phyloP scores from a whole-genome alignment of 2,797 vertebrate species.

The Alosa sapidissima region DNA sequence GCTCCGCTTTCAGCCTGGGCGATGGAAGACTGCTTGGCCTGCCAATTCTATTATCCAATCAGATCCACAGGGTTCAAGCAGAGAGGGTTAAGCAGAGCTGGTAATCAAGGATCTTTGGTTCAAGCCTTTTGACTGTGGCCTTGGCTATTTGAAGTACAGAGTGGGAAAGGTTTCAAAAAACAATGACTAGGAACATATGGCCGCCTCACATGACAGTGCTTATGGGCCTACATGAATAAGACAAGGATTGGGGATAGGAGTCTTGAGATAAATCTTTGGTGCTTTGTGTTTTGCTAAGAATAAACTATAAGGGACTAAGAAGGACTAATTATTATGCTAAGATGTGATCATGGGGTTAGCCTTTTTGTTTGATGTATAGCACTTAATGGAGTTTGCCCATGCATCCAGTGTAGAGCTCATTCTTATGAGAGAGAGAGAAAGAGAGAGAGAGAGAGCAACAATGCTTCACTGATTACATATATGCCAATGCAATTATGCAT shows the following conservation, averaged over 20 bases:
- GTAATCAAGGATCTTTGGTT: no score
- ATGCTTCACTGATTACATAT: slow-evolving; percentile 16
- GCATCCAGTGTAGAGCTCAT: not conserved
- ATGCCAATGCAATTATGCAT: slow-evolving; percentile 6
- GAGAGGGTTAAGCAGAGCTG: no score
- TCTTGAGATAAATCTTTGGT: not conserved
- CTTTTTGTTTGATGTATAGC: not conserved
- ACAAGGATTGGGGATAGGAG: not conserved
- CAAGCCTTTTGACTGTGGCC: not conserved
- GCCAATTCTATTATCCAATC: not conserved
- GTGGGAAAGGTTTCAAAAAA: not conserved
- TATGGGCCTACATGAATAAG: not conserved
- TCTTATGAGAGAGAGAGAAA: not conserved
- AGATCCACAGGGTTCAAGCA: not conserved
- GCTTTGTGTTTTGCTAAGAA: not conserved
- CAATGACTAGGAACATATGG: not conserved
- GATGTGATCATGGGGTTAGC: not conserved
- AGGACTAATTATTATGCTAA: not conserved
- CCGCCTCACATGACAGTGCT: not conserved
- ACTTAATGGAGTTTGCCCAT: not conserved
- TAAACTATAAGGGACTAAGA: not conserved
- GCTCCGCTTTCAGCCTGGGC: not conserved
- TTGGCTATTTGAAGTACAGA: not conserved
- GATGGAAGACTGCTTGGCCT: not conserved
- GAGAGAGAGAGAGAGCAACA: not conserved